These are phyloP conservation scores for Zele albiditarsus DNA, from an alignment of 2,888 invertebrate genomes.

Conservation along the genomic window DNA sequence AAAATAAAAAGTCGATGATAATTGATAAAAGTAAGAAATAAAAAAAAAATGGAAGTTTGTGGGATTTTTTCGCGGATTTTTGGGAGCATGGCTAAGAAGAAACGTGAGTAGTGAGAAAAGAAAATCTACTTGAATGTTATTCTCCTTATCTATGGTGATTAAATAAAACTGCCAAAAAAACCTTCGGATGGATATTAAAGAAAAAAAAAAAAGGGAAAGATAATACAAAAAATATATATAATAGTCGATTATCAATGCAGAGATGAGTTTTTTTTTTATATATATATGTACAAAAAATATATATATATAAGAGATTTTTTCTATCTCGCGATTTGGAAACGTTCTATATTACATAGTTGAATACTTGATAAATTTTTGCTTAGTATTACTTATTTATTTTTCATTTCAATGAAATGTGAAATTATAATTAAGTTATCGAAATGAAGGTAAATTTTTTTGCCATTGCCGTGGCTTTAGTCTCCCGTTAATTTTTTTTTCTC, in stretches of 20 bases:
- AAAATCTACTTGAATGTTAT: constrained; percentile 36
- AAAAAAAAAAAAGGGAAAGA: neutral
- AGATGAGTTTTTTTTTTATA: constrained; percentile 17
- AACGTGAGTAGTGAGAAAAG: constrained; percentile 8
- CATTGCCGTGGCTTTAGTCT: neutral
- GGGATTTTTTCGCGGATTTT: constrained; percentile 37
- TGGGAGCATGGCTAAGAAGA: constrained; percentile 28
- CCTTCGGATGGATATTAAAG: constrained; percentile 7
- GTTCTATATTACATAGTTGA: neutral
- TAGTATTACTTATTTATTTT: constrained; percentile 18
- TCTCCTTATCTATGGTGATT: constrained; percentile 69
- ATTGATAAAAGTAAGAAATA: neutral
- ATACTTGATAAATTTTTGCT: neutral
- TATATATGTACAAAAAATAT: neutral
- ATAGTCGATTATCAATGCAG: constrained; percentile 9
- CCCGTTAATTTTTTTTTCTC: neutral
- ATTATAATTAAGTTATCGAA: neutral
- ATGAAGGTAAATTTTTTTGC: neutral
- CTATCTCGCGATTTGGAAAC: constrained; percentile 5
- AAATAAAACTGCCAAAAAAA: constrained; percentile 71
- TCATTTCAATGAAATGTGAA: neutral
- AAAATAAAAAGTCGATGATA: neutral
- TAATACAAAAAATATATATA: neutral
- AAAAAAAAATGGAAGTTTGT: constrained; percentile 6
- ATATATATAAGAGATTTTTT: neutral